Evolutionary conservation across 1,140 invertebrate species (phyloP), one percentile per base, ranked within the genome.

Genomic region (Aradophagus sp.): DNA sequence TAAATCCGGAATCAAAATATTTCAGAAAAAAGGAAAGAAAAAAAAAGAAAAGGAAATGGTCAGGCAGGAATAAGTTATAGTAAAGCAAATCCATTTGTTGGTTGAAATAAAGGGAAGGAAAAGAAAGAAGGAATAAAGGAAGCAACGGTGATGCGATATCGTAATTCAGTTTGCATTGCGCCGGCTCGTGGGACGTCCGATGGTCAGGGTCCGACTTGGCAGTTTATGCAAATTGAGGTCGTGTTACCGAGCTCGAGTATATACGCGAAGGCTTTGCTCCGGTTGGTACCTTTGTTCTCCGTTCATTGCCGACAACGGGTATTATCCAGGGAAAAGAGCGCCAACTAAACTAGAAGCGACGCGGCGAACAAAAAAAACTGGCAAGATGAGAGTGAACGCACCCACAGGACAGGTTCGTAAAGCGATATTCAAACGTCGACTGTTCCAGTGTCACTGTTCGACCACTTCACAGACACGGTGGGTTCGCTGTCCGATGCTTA

Each of bases 171-270:
- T 65, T 50, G 27, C 35, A 14, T 56, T 48, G 52, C 50, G 42
- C 32, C 38, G 26, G 38, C 53, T 58, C 63, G 23, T 48, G 45
- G 52, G 45, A 52, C 63, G 29, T 48, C 35, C 36, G 39, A 53
- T 35, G 53, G 31, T 59, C 65, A 61, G 42, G 56, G 41, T 38
- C 41, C 34, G 27, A 61, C 55, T 39, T 56, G 31, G 55, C 50
- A 34, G 42, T 56, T 50, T 55, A 69, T 69, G 66, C 55, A 69
- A 69, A 69, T 61, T 61, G 66, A 61, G 50, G 41, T 61, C 65
- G 55, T 41, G 65, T 68, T 45, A 31, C 20, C 47, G 48, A 38
- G 53, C 53, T 31, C 32, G 38, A 45, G 59, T 53, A 48, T 61
- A 55, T 39, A 59, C 53, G 31, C 19, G 36, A 42, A 55, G 17